Conservation (phyloP, 2,113 vertebrate species). For the Pteropus alecto region DNA sequence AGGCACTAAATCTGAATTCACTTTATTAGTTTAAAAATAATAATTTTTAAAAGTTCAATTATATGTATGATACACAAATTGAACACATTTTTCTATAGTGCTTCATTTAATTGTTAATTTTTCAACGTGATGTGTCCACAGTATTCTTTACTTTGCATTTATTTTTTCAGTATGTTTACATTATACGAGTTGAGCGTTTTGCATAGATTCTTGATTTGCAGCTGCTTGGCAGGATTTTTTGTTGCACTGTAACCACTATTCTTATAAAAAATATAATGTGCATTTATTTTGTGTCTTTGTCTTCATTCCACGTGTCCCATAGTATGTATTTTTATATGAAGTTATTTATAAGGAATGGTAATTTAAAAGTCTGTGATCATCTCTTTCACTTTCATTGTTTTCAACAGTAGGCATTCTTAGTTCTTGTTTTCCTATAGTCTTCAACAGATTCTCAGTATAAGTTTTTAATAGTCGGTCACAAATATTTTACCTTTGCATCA, state of each 20-base stretch:
- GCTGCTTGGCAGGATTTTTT: conserved; percentile 58
- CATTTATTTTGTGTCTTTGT: conserved; percentile 72
- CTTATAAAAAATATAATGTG: conserved; percentile 49
- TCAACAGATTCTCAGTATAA: background rate
- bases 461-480: background rate
- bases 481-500: background rate
- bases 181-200: conserved; percentile 44
- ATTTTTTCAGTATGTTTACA: conserved; percentile 38
- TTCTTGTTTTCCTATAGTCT: background rate
- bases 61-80: background rate
- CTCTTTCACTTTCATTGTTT: background rate
- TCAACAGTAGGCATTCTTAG: background rate
- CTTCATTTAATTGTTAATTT: conserved; percentile 12
- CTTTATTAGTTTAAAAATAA: conserved; percentile 15
- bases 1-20: conserved; percentile 38
- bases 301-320: conserved; percentile 64
- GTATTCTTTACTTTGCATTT: conserved; percentile 51
- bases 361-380: background rate
- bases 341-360: background rate
- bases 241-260: conserved; percentile 61
- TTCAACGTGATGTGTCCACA: conserved; percentile 35
- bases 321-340: background rate
- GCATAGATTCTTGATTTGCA: conserved; percentile 64
- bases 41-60: conserved; percentile 24
- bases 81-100: background rate